These are phyloP conservation scores for Sigmodon hispidus DNA, from an alignment of 2,113 vertebrate genomes.

Conservation along the genomic window DNA sequence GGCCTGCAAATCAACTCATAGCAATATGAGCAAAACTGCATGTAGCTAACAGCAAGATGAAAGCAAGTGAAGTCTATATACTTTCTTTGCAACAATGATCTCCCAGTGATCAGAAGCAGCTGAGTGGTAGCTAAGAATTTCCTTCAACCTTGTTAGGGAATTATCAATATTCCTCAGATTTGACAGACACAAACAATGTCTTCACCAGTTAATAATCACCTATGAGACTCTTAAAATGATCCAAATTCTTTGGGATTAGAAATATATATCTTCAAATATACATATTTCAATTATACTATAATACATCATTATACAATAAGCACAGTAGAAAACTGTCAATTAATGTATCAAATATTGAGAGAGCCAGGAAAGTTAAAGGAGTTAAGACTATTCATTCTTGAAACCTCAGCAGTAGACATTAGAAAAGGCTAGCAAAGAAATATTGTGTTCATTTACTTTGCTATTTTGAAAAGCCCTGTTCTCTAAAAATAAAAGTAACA, in stretches of 20 bases:
- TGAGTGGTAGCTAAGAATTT: background rate
- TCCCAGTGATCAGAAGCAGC: background rate
- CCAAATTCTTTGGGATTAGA: background rate
- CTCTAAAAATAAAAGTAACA: background rate
- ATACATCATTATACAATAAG: background rate
- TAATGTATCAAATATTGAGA: background rate
- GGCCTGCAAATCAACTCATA: background rate
- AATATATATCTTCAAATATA: background rate
- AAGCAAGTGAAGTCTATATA: background rate
- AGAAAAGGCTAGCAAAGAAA: background rate
- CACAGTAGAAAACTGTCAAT: background rate
- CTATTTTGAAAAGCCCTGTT: background rate
- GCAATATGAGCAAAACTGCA: background rate
- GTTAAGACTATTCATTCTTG: too few species aligned
- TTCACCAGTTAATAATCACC: background rate
- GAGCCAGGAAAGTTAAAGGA: background rate
- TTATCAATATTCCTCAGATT: accelerated
- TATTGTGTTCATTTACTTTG: background rate
- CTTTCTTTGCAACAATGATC: background rate
- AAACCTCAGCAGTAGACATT: too few species aligned
- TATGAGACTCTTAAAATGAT: background rate
- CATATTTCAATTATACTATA: background rate
- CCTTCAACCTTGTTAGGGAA: background rate
- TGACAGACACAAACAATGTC: background rate
- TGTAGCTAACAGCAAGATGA: background rate